Evolutionary conservation across 2,888 invertebrate species (phyloP).

Genomic region (Drosophila niveifrons): DNA sequence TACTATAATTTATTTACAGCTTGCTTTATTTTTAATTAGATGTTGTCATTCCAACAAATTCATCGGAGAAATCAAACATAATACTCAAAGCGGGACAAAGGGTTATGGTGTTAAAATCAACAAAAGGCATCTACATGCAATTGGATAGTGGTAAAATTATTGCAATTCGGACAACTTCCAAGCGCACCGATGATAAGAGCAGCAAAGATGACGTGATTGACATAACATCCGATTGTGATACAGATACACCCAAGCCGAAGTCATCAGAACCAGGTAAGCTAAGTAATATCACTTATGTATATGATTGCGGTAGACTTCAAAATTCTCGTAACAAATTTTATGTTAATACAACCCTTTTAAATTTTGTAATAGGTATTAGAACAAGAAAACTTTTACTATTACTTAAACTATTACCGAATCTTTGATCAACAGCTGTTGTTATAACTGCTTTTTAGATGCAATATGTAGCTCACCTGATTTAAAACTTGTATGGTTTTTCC

Average conservation of each 20-base stretch:
- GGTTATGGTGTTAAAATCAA: slow-evolving; percentile 97
- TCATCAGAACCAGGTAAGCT: slow-evolving; percentile 59
- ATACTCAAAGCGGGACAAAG: slow-evolving; percentile 97
- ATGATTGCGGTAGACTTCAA: too few relatives aligned
- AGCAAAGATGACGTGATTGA: slow-evolving; percentile 81
- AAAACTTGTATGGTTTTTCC: too few relatives aligned
- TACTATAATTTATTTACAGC: neutral
- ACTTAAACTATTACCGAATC: too few relatives aligned
- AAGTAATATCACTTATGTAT: too few relatives aligned
- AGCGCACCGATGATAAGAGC: slow-evolving; percentile 74
- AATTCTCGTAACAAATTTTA: too few relatives aligned
- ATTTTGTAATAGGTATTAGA: too few relatives aligned
- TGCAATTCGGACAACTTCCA: slow-evolving; percentile 89
- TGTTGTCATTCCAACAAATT: slow-evolving; percentile 96
- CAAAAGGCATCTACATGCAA: slow-evolving; percentile 98
- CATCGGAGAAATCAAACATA: slow-evolving; percentile 95
- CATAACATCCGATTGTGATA: slow-evolving; percentile 80
- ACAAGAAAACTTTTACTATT: too few relatives aligned
- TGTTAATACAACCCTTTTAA: too few relatives aligned
- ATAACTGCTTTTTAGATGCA: too few relatives aligned
- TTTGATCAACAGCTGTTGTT: too few relatives aligned
- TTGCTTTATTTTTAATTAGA: slow-evolving; percentile 86
- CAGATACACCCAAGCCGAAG: slow-evolving; percentile 63
- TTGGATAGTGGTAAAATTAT: slow-evolving; percentile 97
- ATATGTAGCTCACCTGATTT: too few relatives aligned